Evolutionary conservation across 2,113 vertebrate species (phyloP), one percentile per base, ranked within the genome.

Genomic region (Kobus ellipsiprymnus): DNA sequence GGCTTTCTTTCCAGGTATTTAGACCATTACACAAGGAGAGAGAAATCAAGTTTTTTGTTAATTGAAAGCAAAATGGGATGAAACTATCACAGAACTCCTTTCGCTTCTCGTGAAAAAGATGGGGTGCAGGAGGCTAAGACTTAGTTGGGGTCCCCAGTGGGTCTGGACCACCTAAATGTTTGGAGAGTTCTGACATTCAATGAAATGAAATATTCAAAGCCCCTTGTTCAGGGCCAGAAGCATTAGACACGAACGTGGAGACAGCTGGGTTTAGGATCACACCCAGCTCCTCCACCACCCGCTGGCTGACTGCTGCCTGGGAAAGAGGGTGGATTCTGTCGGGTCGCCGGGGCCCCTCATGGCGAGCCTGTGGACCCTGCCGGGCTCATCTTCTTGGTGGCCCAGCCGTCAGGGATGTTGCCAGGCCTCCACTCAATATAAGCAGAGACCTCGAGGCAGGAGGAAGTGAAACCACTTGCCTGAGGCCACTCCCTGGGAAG

Each of bases 311-410:
- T 25, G 33, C 8, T 19, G 5, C 21, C 40, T 3, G 2, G 7
- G 16, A 14, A 16, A 19, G 9, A 17, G 15, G 1, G 1, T 6
- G 30, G 48, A 4, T 4, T 0, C 33, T 5, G 11, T 2, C 3
- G 11, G 2, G 40, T 16, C 2, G 0, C 50, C 12, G 0, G 25
- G 2, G 11, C 10, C 27, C 81, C 6, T 1, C 0, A 2, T 23
- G 6, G 80, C 0, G 0, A 57, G 29, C 48, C 12, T 2, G 2
- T 6, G 5, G 40, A 30, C 16, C 50, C 6, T 7, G 8, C 52
- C 8, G 25, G 2, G 11, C n/a, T 27, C 2, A 5, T 1, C 36
- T 3, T 19, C 1, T 12, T 16, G 19, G 9, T 2, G 0, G 1
- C 25, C 40, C 46, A 33, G 29, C 21, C 5, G 6, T 1, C 48